These are phyloP conservation scores for Silvanus unidentatus DNA, from an alignment of 2,888 invertebrate genomes.

Conservation along the genomic window DNA sequence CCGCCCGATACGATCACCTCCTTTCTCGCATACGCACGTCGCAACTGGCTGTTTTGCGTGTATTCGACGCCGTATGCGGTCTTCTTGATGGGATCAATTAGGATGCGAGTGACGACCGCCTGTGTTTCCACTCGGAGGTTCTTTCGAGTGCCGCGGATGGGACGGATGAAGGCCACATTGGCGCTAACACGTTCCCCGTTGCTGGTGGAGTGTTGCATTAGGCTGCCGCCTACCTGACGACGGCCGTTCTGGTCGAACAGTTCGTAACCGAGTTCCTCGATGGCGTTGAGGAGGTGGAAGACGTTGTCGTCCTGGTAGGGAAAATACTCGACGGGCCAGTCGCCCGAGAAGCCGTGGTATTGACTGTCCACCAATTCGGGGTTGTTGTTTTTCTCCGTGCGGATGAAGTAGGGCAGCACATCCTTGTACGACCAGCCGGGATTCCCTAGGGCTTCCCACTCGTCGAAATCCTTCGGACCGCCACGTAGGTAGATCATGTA, in stretches of 20 bases:
- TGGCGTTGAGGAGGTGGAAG: slow-evolving; percentile 53
- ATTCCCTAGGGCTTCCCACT: slow-evolving; percentile 59
- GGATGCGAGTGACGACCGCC: slow-evolving; percentile 52
- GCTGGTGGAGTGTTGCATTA: slow-evolving; percentile 56
- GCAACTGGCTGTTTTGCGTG: slow-evolving; percentile 45
- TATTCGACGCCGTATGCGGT: slow-evolving; percentile 52
- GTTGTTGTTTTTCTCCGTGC: slow-evolving; percentile 59
- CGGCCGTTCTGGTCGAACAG: slow-evolving; percentile 55
- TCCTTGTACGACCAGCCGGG: slow-evolving; percentile 59
- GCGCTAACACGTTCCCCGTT: slow-evolving; percentile 57
- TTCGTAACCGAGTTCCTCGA: slow-evolving; percentile 57
- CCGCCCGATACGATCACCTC: slow-evolving; percentile 60
- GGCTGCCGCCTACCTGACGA: slow-evolving; percentile 56
- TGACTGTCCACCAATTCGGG: slow-evolving; percentile 49
- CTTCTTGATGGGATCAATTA: slow-evolving; percentile 53
- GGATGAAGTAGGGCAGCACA: slow-evolving; percentile 65
- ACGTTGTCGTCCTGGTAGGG: slow-evolving; percentile 57
- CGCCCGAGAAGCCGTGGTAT: slow-evolving; percentile 59
- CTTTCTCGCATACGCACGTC: slow-evolving; percentile 50
- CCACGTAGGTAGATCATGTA: slow-evolving; percentile 62
- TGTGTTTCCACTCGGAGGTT: slow-evolving; percentile 52
- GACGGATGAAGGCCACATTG: slow-evolving; percentile 62
- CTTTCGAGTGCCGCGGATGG: slow-evolving; percentile 51
- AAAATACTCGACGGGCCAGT: slow-evolving; percentile 59
- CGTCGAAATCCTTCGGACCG: slow-evolving; percentile 56